A percentile compares a stretch with the other conserved stretches of the same genome.
These are phyloP conservation scores for Pristis pectinata DNA, from an alignment of 2,797 vertebrate species.

Conservation along the genomic window DNA sequence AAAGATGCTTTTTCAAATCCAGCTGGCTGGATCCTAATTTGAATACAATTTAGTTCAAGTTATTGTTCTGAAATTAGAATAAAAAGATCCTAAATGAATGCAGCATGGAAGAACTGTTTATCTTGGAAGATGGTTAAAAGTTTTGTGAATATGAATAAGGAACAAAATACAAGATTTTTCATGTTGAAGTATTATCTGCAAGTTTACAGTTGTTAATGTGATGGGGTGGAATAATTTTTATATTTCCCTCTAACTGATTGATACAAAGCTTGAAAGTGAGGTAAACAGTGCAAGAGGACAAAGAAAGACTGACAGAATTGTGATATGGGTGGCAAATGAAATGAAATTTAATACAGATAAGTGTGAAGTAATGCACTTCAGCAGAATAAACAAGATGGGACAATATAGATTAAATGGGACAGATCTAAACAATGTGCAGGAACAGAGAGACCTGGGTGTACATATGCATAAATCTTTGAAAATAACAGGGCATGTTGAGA, in stretches of 20 bases:
- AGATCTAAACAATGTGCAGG: no score
- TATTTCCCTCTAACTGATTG: not conserved
- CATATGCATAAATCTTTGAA: no score
- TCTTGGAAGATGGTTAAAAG: not conserved
- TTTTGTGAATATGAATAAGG: constrained; percentile 5
- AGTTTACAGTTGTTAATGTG: not conserved
- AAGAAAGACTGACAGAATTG: no score
- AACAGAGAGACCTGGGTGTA: no score
- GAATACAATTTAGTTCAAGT: constrained; percentile 19
- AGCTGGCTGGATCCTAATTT: not conserved
- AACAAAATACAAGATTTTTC: not conserved
- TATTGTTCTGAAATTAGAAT: constrained; percentile 11
- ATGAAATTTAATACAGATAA: no score
- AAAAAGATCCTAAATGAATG: not conserved
- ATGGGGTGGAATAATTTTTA: not conserved
- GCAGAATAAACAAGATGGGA: no score
- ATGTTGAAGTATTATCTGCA: not conserved
- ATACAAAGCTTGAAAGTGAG: no score
- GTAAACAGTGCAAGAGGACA: no score
- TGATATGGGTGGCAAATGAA: no score
- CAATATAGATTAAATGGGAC: no score
- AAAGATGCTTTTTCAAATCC: not conserved
- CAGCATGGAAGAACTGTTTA: not conserved
- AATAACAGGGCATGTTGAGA: no score
- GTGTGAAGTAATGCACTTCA: no score